These are phyloP conservation scores for Sympetrum striolatum DNA, from an alignment of 2,888 invertebrate species.

Conservation along the genomic window DNA sequence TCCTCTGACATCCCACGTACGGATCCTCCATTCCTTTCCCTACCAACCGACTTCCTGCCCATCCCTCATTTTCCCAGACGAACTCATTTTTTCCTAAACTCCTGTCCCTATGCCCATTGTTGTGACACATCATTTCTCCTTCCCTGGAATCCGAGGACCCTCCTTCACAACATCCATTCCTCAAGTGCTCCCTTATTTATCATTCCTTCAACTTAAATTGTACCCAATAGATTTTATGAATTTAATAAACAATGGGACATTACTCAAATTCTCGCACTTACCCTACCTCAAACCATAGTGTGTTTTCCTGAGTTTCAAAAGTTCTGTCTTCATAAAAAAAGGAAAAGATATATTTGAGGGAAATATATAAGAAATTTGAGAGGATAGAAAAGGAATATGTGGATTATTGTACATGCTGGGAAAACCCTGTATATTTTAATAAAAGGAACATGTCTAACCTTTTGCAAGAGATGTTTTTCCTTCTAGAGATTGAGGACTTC, in stretches of 20 bases:
- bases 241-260: background rate
- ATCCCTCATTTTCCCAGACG: slow-evolving; percentile 39
- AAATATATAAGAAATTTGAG: too few relatives aligned
- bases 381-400: too few relatives aligned
- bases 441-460: too few relatives aligned
- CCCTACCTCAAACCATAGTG: too few relatives aligned
- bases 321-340: too few relatives aligned
- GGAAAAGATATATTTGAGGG: too few relatives aligned
- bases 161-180: background rate
- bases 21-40: background rate
- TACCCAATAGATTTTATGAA: background rate
- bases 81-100: slow-evolving; percentile 25
- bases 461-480: too few relatives aligned
- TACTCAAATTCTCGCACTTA: too few relatives aligned
- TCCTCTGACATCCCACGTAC: background rate
- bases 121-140: slow-evolving; percentile 42
- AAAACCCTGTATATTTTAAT: too few relatives aligned
- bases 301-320: too few relatives aligned
- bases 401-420: too few relatives aligned
- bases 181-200: background rate
- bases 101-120: slow-evolving; percentile 32
- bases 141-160: background rate
- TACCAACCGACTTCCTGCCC: background rate
- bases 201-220: background rate
- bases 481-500: too few relatives aligned